Evolutionary conservation across 2,797 vertebrate species (phyloP), one percentile per base, ranked within the genome.

Genomic region (Astyanax mexicanus): DNA sequence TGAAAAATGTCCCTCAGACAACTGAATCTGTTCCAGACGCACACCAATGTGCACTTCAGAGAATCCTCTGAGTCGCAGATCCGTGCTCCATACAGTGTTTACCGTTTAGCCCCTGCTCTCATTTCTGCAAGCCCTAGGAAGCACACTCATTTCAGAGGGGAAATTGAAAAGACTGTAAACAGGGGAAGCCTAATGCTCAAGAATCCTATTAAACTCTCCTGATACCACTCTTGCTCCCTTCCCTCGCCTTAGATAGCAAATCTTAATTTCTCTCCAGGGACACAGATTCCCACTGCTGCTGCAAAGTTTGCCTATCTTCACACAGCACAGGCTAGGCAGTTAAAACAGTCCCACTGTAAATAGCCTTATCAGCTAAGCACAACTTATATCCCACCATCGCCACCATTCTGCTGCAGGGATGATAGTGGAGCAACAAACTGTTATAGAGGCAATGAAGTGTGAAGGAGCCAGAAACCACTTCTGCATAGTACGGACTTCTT

Each of bases 301-400:
- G 88, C 89, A 87, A 84, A 90, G 87, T 91, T 91, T 89, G 86
- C 87, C 87, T 88, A 89, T 90, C 88, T 93, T 89, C 89, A 89
- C 85, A 81, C 74, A 86, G 84, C 85, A 86, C 85, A 84, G 87
- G 88, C 89, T 90, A 83, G 88, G 86, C 88, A 89, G 86, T 90
- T 89, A 90, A 89, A 92, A 84, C 85, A 81, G 80, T 83, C 77
- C 84, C 85, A 86, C 86, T 90, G 90, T 89, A 92, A 93, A 92
- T 89, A 89, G 86, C 85, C 84, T 92, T 90, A 92, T 92, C 90
- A 87, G 86, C 83, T 89, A 89, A 91, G 89, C 83, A 88, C 84
- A 86, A 88, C 86, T 90, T 88, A 90, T 85, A 90, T 84, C 75
- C 75, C 81, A 69, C 71, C 12, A 61, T 86, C 79, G 73, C 74